Conservation (phyloP, 2,797 vertebrate genomes). For the Gambelia wislizenii region DNA sequence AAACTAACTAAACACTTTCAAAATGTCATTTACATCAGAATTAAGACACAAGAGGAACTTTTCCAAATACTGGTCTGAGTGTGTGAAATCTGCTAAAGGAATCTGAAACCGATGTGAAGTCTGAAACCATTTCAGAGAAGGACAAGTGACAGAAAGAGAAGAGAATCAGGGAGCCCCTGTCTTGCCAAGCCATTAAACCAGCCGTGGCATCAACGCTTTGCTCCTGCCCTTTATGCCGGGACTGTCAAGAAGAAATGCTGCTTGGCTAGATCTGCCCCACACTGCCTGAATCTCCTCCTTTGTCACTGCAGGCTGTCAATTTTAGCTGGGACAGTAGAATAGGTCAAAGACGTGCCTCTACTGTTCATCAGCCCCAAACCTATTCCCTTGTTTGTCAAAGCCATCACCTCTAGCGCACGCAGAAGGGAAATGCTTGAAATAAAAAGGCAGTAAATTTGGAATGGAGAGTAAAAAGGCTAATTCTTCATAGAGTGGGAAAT, state of each 20-base stretch:
- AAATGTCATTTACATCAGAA: too few relatives aligned
- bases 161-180: not conserved
- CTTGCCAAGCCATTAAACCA: not conserved
- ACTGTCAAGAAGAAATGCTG: not conserved
- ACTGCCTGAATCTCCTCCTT: too few relatives aligned
- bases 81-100: not conserved
- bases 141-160: too few relatives aligned
- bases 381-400: not conserved
- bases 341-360: not conserved
- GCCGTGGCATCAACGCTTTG: not conserved
- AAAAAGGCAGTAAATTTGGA: not conserved
- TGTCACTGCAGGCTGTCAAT: not conserved
- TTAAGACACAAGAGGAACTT: not conserved
- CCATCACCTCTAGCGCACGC: not conserved
- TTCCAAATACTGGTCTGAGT: too few relatives aligned
- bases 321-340: not conserved
- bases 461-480: not conserved
- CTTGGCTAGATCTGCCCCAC: not conserved
- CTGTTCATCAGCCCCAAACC: not conserved
- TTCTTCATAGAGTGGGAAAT: not conserved
- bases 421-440: not conserved
- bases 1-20: too few relatives aligned
- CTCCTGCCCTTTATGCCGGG: not conserved
- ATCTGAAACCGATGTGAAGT: too few relatives aligned
- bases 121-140: not conserved